Evolutionary conservation across 2,113 vertebrate genomes (phyloP), one percentile per base, ranked within the genome.

Genomic region (Circaetus gallicus): DNA sequence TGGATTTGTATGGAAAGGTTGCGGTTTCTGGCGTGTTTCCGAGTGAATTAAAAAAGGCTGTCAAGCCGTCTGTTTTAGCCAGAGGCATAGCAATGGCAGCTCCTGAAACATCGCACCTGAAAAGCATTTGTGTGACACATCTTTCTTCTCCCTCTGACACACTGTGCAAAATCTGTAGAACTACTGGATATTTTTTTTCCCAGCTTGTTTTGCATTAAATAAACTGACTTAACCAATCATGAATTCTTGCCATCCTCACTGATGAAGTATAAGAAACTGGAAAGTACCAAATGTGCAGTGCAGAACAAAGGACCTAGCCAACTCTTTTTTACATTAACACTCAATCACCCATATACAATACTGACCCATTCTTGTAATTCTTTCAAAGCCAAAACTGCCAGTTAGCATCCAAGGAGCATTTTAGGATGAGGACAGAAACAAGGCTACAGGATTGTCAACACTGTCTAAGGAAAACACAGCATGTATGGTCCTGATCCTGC

Each of bases 31-130:
- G 84, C 17, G 0, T 6, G 15, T 63, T 91, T 88, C 81, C 17
- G 7, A 53, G 63, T 13, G 45, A 85, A 83, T 66, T 81, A 85
- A 74, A 79, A 95, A 69, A 83, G 85, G 55, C 66, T 96, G 70
- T 87, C 89, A 94, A 87, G 11, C 31, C 4, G 2, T 42, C 81
- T 90, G 78, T 21, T 96, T 82, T 70, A 93, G 82, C 93, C 92
- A 93, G 93, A 90, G 90, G 90, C 73, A 76, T 1, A 72, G 87
- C 61, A 91, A 52, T 65, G 73, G 94, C 81, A 93, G 86, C 69
- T 96, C 32, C 0, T 73, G 91, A 95, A 95, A 91, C 59, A 72
- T 45, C 34, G 3, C 73, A 96, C 89, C 91, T 95, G 79, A 95
- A 81, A 87, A 92, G 63, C 86, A 50, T 61, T 82, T 76, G 59